Evolutionary conservation across 2,113 vertebrate genomes (phyloP), one percentile per base, ranked within the genome.

Genomic region (Menidia beryllina): DNA sequence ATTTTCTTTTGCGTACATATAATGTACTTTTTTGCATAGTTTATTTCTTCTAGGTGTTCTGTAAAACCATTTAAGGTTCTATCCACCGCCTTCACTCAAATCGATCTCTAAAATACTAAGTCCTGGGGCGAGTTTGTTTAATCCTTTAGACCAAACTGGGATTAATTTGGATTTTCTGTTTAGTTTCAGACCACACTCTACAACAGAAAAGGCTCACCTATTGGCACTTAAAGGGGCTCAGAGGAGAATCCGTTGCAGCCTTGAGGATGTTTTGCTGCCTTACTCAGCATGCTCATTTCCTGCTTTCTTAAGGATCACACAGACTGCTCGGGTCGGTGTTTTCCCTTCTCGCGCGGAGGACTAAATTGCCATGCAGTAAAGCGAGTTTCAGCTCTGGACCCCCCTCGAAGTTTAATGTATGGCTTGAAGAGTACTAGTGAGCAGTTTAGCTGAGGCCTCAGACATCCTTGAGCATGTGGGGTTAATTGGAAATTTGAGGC

Each of bases 301-400:
- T 86, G 76, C 70, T 72, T 72, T 77, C 82, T 34, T 64, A 70
- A 59, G 58, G 77, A 85, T 87, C 79, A 79, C 59, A 72, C 56
- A 60, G 66, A 68, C 77, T 47, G 38, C 49, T 72, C 39, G 30
- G 56, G 51, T 48, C 13, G 62, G 77, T 87, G 76, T 64, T 81
- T 82, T 84, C 58, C 73, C 41, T 45, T 64, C 73, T 19, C 27
- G 65, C 51, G 49, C 64, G 75, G 69, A 79, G 80, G 53, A 72
- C 51, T 53, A 88, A 89, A 86, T 88, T 86, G 77, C 71, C 70
- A 72, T 64, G 75, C 58, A 61, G 64, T 58, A 50, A 83, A 81
- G 53, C 71, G 77, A 84, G 82, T 90, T 61, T 82, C 82, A 86
- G 83, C 70, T 69, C 50, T 53, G 61, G 69, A 81, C 67, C 71